Base-by-base conservation (phyloP, 2,113 vertebrate species). In the Urocolius indicus region DNA sequence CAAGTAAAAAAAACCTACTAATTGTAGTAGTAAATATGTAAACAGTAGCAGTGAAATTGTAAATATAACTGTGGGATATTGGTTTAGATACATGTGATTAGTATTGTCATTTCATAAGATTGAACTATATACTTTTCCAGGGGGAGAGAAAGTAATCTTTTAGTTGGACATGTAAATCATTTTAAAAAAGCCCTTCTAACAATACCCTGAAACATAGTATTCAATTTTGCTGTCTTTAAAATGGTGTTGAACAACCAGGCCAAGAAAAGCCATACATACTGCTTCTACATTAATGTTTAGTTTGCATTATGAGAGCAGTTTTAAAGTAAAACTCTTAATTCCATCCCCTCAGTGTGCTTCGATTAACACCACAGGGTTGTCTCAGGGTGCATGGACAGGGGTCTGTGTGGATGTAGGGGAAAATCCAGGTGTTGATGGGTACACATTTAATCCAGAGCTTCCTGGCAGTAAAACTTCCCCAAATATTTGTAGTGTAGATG, bases 241-340 rank as follows among this genome's bases (percentile, higher is more conserved):
- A 73, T 17, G 2, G 2, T 48, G 4, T 34, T 84, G 18, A 59
- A 62, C 18, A 41, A 18, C 6, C 6, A 45, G 16, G 4, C 15
- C 5, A 55, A 36, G 27, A 45, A 87, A 59, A 84, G 18, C 13
- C 32, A 45, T 16, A 46, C n/a, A 3, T 9, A 6, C 6, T 21
- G 16, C 2, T 1, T 51, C n/a, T 11, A 0, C 3, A 26, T 27
- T 49, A 63, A 63, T 58, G 11, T 62, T 54, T 72, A 54, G 1
- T 49, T 84, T 76, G 9, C 4, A 48, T 54, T 55, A 54, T 1
- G 6, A 14, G 5, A 30, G 1, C 1, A 48, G 5, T 58, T 79
- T 83, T 54, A 72, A 63, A 80, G 18, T 38, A 52, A 41, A 41
- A 63, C 3, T 49, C 8, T 62, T 0, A 0, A 46, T 84, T 75